These are phyloP conservation scores for cattle (Bos taurus) DNA, from an alignment of 2,113 vertebrate genomes.

Conservation along the genomic window ARS-UCD2.0 NC_037336.1:16017501-16018000, in stretches of 20 bases:
- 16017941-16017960: not conserved
- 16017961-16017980: not conserved
- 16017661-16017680: accelerated
- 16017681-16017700: not conserved
- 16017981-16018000: not conserved
- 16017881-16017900: not conserved
- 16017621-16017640: not conserved
- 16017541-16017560: not conserved
- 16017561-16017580: not conserved
- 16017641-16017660: not conserved
- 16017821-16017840: not conserved
- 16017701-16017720: not conserved
- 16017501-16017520: not conserved
- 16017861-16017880: accelerated
- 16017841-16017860: not conserved
- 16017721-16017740: not conserved
- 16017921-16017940: not conserved
- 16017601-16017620: not conserved
- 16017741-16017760: not conserved
- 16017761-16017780: not conserved
- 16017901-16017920: not conserved
- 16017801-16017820: not conserved
- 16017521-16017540: not conserved
- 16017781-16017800: not conserved
- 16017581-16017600: not conserved